Base-by-base conservation (phyloP, 1,140 invertebrate genomes). In the Latrodectus geometricus region DNA sequence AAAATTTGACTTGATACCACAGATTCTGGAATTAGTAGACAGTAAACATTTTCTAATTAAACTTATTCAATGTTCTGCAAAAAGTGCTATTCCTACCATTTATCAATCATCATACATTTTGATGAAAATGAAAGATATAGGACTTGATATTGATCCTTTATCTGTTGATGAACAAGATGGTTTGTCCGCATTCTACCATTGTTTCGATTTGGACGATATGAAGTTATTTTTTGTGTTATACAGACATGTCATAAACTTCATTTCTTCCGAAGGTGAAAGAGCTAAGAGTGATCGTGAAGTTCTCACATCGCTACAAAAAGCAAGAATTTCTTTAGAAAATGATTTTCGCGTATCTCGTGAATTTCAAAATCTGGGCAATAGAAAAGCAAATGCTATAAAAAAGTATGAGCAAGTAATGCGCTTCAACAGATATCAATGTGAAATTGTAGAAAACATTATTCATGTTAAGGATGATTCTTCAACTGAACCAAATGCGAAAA, bases 101-200 rank as follows among this genome's bases (percentile, higher is more conserved):
- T 79, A 68, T 48, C 65, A 66, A 21, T 79, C 77, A 7, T 49
- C 48, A 12, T 79, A 79, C 15, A 49, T 79, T 11, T 49, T 79
- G 9, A 20, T 5, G 14, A 66, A 68, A 15, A 8, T 79, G 8
- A 68, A 2, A 7, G 77, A 79, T 9, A 61, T 61, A 17, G 77
- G 77, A 20, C 66, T 49, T 68, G 61, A 79, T 2, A 17, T 21
- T 12, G 65, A 79, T 79, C 77, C 77, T 0, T 21, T 4, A 12
- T 68, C 77, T 2, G 11, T 49, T 66, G 35, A 68, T 68, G 54
- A 77, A 77, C 11, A 14, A 61, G 14, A 50, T 49, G 77, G 61
- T 17, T n/a, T 79, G 3, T 79, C 77, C 3, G 23, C 77, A 4
- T 79, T 79, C 66, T 79, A 79, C 15, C 20, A 79, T 15, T 79